Evolutionary conservation across 2,888 invertebrate species (phyloP).

Genomic region (Resseliella maxima): DNA sequence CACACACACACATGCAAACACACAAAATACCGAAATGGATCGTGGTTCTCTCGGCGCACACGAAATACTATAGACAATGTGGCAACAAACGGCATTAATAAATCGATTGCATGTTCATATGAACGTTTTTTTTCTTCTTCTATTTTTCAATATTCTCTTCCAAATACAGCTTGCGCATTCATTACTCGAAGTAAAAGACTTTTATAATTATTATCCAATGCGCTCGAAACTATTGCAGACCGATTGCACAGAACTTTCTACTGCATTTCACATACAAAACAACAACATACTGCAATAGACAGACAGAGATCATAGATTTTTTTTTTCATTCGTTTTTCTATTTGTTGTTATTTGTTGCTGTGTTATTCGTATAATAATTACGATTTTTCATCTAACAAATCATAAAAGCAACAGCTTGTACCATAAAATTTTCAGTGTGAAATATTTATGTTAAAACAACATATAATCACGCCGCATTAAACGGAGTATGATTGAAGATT

Average conservation of each 20-base stretch:
- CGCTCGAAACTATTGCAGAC: not conserved
- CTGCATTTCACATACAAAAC: not conserved
- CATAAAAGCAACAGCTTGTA: slow-evolving; percentile 29
- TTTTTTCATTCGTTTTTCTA: not conserved
- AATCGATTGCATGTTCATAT: slow-evolving; percentile 38
- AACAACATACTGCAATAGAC: not conserved
- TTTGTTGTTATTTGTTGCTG: no score
- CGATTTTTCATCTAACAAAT: slow-evolving; percentile 4
- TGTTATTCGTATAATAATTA: not conserved
- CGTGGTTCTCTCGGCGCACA: not conserved
- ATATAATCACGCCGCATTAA: slow-evolving; percentile 15
- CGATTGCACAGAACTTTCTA: slow-evolving; percentile 37
- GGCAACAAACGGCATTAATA: slow-evolving; percentile 44
- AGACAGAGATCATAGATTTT: not conserved
- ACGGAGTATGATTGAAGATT: not conserved
- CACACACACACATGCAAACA: not conserved
- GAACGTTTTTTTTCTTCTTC: slow-evolving; percentile 17
- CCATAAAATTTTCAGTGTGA: slow-evolving; percentile 49
- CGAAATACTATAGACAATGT: slow-evolving; percentile 28
- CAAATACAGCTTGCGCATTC: not conserved
- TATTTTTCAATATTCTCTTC: not conserved
- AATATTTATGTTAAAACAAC: slow-evolving; percentile 43
- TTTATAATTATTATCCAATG: slow-evolving; percentile 49
- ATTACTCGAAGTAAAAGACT: not conserved
- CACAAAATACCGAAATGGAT: not conserved